Conservation (phyloP, 2,113 vertebrate genomes). For the Rhadina sibilatrix region DNA sequence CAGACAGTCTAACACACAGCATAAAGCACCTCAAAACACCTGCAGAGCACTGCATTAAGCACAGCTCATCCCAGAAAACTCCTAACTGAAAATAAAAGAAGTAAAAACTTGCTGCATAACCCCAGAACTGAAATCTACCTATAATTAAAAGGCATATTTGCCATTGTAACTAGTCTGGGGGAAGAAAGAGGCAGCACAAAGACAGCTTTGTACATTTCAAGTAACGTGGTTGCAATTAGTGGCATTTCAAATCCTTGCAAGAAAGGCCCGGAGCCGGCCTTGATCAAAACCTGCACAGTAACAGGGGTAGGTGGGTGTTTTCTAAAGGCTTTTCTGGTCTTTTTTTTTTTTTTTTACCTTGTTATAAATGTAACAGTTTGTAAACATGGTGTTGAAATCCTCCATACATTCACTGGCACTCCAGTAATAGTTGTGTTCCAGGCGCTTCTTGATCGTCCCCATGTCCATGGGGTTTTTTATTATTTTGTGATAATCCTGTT, state of each 20-base stretch:
- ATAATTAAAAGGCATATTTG: conserved; percentile 23
- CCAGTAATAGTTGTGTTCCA: conserved; percentile 94
- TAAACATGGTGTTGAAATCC: conserved; percentile 99
- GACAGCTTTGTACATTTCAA: conserved; percentile 43
- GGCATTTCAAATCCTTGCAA: conserved; percentile 21
- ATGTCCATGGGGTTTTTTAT: conserved; percentile 97
- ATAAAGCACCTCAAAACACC: not conserved
- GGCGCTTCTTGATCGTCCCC: conserved; percentile 95
- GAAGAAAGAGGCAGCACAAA: conserved; percentile 40
- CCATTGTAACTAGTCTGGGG: conserved; percentile 27
- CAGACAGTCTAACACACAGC: not conserved
- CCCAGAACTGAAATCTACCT: conserved; percentile 2
- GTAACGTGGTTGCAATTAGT: conserved; percentile 32
- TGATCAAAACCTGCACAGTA: not conserved
- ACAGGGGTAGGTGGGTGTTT: not conserved
- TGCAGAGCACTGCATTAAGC: not conserved
- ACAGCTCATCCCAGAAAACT: not conserved
- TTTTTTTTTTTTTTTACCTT: conserved; percentile 81
- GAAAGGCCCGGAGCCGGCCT: not conserved
- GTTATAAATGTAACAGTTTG: conserved; percentile 98
- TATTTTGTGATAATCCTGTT: conserved; percentile 94
- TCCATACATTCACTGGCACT: conserved; percentile 96
- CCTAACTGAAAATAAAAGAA: not conserved
- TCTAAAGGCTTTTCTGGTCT: not conserved
- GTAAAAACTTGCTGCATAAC: not conserved